A percentile compares a stretch with the other conserved stretches of the same genome.
phyloP scores from a whole-genome alignment of 2,888 invertebrate genomes.

The Amphipyra berbera region DNA sequence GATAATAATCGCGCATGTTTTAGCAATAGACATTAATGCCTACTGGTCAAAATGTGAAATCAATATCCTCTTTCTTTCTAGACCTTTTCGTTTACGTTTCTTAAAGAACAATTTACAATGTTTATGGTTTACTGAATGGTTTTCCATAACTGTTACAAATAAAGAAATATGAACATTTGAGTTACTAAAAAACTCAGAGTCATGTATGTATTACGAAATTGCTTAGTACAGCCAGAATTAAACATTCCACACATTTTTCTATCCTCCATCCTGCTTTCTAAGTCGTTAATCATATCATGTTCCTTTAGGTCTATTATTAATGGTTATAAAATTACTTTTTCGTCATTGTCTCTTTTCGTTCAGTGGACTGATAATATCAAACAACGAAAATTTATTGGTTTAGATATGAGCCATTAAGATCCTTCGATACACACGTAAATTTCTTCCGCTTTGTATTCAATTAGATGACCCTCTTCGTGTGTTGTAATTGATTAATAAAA shows the following conservation, averaged over 20 bases:
- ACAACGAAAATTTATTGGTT: constrained; percentile 65
- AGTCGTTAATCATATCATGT: neutral
- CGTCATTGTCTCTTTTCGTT: constrained; percentile 50
- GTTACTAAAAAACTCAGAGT: no score
- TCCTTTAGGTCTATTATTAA: neutral
- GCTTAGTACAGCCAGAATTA: no score
- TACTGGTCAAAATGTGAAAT: constrained; percentile 40
- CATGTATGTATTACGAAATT: no score
- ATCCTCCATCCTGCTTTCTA: no score
- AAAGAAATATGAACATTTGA: no score
- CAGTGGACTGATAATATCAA: constrained; percentile 67
- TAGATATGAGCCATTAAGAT: constrained; percentile 61
- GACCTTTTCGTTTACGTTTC: constrained; percentile 34
- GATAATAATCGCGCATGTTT: constrained; percentile 24
- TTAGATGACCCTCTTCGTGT: constrained; percentile 4
- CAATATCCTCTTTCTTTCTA: constrained; percentile 39
- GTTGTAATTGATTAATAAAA: neutral
- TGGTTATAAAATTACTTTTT: constrained; percentile 3
- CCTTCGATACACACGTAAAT: constrained; percentile 8
- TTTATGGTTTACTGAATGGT: no score
- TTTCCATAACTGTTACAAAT: no score
- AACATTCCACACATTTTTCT: no score
- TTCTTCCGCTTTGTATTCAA: constrained; percentile 21
- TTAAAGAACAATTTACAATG: constrained; percentile 9
- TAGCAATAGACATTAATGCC: constrained; percentile 15